Evolutionary conservation across 2,888 invertebrate species (phyloP).

Genomic region (Andrena chrysosceles): DNA sequence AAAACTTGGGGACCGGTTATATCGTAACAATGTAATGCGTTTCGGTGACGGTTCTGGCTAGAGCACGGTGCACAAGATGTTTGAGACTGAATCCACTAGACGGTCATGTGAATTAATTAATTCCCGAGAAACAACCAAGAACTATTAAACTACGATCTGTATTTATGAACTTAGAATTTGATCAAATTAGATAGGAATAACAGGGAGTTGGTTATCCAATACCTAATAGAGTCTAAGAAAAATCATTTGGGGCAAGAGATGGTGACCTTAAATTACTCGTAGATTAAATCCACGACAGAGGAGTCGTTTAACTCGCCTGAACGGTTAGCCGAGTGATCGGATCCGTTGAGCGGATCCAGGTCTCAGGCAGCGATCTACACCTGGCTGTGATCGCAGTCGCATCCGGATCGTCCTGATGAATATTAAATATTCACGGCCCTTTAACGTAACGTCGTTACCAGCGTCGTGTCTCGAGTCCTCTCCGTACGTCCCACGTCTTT

Average conservation of each 20-base stretch:
- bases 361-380: background rate
- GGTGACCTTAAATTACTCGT: too few species aligned
- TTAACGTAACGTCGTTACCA: slow-evolving; percentile 34
- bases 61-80: background rate
- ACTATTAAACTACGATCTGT: too few species aligned
- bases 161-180: too few species aligned
- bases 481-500: slow-evolving; percentile 65
- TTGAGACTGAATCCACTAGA: background rate
- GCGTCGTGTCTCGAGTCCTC: slow-evolving; percentile 11
- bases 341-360: background rate
- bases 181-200: too few species aligned
- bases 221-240: too few species aligned
- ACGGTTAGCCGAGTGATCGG: background rate
- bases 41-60: background rate
- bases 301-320: background rate
- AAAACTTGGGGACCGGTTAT: slow-evolving; percentile 6
- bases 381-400: background rate
- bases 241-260: too few species aligned
- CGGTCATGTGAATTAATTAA: background rate
- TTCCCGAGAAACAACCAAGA: too few species aligned
- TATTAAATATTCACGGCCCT: slow-evolving; percentile 42
- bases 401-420: slow-evolving; percentile 25
- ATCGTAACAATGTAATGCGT: background rate
- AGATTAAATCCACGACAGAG: too few species aligned
- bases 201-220: too few species aligned